Conservation (phyloP, 2,113 vertebrate genomes). For the Mesembrinibis cayennensis region DNA sequence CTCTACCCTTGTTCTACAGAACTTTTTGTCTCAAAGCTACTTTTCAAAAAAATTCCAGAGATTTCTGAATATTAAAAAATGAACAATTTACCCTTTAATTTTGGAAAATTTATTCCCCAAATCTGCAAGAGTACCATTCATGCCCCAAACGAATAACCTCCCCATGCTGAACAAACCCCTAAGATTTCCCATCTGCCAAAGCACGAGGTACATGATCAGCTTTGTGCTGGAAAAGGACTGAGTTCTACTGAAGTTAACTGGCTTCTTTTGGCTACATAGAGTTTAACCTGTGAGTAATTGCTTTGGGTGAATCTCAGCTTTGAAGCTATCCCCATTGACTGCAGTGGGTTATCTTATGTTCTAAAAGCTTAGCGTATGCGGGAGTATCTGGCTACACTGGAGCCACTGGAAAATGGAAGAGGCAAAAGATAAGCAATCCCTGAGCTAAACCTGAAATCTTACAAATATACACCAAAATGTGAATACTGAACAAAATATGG, state of each 20-base stretch:
- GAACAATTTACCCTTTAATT: neutral
- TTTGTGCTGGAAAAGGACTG: neutral
- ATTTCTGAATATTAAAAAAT: neutral
- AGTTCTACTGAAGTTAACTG: neutral
- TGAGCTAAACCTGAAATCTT: neutral
- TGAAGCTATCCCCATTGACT: neutral
- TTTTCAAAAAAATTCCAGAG: neutral
- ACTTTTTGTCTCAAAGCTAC: neutral
- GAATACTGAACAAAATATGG: neutral
- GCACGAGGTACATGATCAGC: rapidly evolving
- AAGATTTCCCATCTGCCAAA: neutral
- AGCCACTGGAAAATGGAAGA: neutral
- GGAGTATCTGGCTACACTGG: neutral
- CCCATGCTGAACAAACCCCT: neutral
- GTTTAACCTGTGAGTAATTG: neutral
- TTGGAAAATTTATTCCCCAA: neutral
- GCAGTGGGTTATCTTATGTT: neutral
- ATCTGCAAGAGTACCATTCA: neutral
- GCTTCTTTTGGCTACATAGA: neutral
- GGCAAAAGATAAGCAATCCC: neutral
- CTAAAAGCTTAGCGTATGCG: neutral
- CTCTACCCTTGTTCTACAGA: neutral
- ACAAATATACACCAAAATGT: neutral
- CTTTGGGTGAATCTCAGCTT: neutral
- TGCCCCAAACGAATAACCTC: neutral